Percentiles rank a stretch among this genome's conserved stretches.
These are phyloP conservation scores for Agrotis exclamationis DNA, from an alignment of 2,888 invertebrate species.

Conservation along the genomic window DNA sequence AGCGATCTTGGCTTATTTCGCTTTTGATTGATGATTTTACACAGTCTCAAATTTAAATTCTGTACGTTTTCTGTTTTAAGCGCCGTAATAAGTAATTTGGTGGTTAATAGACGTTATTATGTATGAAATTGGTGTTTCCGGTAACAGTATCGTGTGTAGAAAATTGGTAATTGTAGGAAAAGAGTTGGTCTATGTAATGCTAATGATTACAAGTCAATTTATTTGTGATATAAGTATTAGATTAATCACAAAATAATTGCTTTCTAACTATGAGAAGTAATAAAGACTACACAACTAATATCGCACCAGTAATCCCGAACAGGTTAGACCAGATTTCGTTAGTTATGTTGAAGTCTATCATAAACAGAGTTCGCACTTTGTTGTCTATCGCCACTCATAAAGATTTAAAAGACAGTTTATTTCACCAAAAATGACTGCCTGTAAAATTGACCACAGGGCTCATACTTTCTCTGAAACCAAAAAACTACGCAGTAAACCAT, in stretches of 20 bases:
- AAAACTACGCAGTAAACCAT: conserved; percentile 24
- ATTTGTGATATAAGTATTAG: conserved; percentile 1
- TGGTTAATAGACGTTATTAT: conserved; percentile 42
- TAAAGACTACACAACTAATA: neutral
- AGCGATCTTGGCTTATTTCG: conserved; percentile 71
- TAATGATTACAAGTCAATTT: conserved; percentile 1
- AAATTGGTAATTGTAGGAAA: conserved; percentile 35
- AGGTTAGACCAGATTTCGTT: neutral
- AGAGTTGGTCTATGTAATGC: conserved; percentile 11
- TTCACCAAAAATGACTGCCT: conserved; percentile 1
- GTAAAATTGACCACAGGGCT: neutral
- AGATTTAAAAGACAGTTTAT: neutral
- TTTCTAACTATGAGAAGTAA: neutral
- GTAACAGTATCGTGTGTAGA: conserved; percentile 30
- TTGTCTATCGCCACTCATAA: no score
- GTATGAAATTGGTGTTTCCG: conserved; percentile 41
- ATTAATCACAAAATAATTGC: neutral
- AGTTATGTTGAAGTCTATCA: neutral
- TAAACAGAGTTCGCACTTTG: no score
- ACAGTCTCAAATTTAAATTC: conserved; percentile 70
- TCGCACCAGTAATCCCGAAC: neutral
- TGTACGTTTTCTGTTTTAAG: conserved; percentile 63
- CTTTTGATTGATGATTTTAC: conserved; percentile 80
- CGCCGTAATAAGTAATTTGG: conserved; percentile 40
- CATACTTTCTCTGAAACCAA: conserved; percentile 5